A percentile compares a stretch with the other conserved stretches of the same genome.
Conservation (phyloP, 2,797 vertebrate species). For the Diplodus puntazzo region DNA sequence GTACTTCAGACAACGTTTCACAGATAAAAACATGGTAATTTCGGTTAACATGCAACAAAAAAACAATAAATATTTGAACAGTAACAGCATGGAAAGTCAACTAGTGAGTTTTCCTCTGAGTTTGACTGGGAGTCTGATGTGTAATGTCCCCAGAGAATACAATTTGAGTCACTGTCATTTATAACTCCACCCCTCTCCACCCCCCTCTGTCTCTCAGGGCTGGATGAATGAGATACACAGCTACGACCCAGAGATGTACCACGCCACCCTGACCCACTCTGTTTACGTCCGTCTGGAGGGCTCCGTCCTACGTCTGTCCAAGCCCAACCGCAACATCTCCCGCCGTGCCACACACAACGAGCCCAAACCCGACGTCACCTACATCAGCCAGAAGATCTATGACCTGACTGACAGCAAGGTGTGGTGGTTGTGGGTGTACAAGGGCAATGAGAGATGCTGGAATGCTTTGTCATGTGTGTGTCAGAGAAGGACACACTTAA, state of each 20-base stretch:
- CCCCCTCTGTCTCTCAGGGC: constrained; percentile 81
- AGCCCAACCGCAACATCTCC: constrained; percentile 96
- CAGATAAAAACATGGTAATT: no score
- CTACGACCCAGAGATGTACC: constrained; percentile 98
- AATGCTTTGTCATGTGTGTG: constrained; percentile 8
- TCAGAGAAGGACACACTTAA: neutral
- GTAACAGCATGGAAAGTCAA: neutral
- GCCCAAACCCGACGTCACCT: constrained; percentile 93
- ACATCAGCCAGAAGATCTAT: constrained; percentile 98
- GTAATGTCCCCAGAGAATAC: neutral
- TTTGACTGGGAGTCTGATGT: neutral
- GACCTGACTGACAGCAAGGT: constrained; percentile 97
- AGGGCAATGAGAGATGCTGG: neutral
- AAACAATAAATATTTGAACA: neutral
- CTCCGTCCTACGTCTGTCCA: constrained; percentile 93
- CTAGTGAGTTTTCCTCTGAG: neutral
- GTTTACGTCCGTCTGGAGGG: constrained; percentile 95
- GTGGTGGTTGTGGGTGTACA: constrained; percentile 33
- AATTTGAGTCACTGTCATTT: neutral
- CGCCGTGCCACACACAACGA: constrained; percentile 95
- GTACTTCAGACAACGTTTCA: no score
- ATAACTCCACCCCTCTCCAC: neutral
- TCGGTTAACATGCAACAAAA: no score
- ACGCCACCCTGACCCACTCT: constrained; percentile 96
- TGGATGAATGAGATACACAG: constrained; percentile 99